These are phyloP conservation scores for Oncorhynchus mykiss DNA, from an alignment of 2,113 vertebrate genomes.

Conservation along the genomic window DNA sequence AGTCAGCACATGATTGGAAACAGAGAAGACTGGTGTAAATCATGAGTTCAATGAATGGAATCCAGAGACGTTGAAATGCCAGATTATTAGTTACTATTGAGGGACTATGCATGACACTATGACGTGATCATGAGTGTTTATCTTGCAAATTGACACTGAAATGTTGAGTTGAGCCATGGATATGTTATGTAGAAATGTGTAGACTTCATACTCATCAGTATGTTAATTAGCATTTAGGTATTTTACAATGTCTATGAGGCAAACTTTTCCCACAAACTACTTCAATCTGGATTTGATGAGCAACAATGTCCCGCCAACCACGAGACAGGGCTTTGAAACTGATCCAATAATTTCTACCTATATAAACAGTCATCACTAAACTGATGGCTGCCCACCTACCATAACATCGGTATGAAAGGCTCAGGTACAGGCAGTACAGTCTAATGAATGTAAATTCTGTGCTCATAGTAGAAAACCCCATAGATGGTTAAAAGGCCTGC, in stretches of 20 bases:
- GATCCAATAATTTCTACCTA: background rate
- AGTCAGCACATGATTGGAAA: slow-evolving; percentile 58
- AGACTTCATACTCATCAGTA: background rate
- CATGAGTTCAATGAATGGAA: slow-evolving; percentile 11
- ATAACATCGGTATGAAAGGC: too few relatives aligned
- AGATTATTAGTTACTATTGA: slow-evolving; percentile 26
- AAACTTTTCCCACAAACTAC: background rate
- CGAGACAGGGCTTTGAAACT: background rate
- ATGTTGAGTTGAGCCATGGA: slow-evolving; percentile 6
- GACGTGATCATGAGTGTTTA: background rate
- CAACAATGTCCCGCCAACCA: background rate
- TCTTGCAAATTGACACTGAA: background rate
- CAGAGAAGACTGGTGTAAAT: slow-evolving; percentile 51
- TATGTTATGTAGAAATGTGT: background rate
- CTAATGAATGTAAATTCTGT: too few relatives aligned
- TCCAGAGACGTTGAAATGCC: slow-evolving; percentile 28
- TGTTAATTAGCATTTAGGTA: background rate
- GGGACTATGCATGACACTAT: background rate
- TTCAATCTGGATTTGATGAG: background rate
- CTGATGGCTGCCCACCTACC: too few relatives aligned
- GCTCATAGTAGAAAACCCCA: too few relatives aligned
- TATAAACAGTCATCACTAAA: too few relatives aligned
- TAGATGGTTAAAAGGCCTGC: too few relatives aligned
- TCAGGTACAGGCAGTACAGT: too few relatives aligned
- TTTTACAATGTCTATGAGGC: background rate